phyloP scores from a whole-genome alignment of 2,888 invertebrate genomes.

The Thymelicus sylvestris region DNA sequence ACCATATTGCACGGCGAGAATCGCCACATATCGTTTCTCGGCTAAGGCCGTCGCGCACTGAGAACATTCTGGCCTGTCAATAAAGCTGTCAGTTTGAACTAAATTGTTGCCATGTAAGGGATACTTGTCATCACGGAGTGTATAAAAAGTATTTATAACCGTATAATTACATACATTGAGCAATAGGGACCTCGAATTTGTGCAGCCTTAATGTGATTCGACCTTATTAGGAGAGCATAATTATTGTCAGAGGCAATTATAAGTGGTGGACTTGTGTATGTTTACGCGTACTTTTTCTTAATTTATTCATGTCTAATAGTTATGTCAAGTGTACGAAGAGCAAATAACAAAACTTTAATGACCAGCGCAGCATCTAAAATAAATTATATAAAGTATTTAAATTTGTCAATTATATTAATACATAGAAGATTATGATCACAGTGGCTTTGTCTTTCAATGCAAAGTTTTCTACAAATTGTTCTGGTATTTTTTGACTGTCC shows the following conservation, averaged over 20 bases:
- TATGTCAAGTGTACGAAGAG: not conserved
- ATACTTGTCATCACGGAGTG: conserved; percentile 25
- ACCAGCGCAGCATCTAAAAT: not conserved
- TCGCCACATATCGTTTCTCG: conserved; percentile 26
- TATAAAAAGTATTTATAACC: conserved; percentile 34
- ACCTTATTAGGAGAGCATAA: conserved; percentile 29
- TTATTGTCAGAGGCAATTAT: conserved; percentile 28
- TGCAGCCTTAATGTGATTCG: conserved; percentile 12
- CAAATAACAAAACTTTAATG: not conserved
- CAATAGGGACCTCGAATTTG: conserved; percentile 14
- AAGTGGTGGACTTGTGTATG: not conserved
- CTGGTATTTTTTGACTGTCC: too few relatives aligned
- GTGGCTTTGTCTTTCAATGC: too few relatives aligned
- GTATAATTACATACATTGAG: conserved; percentile 28
- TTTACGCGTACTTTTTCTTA: not conserved
- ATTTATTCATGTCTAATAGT: not conserved
- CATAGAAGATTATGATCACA: too few relatives aligned
- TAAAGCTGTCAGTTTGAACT: conserved; percentile 33
- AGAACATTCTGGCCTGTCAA: conserved; percentile 31
- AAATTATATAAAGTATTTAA: too few relatives aligned
- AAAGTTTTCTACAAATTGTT: too few relatives aligned
- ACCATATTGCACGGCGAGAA: conserved; percentile 21
- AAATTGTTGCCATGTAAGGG: conserved; percentile 29
- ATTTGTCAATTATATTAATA: too few relatives aligned
- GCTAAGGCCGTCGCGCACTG: conserved; percentile 21